Evolutionary conservation across 2,113 vertebrate species (phyloP).

Genomic region (Dryoscopus gambensis): DNA sequence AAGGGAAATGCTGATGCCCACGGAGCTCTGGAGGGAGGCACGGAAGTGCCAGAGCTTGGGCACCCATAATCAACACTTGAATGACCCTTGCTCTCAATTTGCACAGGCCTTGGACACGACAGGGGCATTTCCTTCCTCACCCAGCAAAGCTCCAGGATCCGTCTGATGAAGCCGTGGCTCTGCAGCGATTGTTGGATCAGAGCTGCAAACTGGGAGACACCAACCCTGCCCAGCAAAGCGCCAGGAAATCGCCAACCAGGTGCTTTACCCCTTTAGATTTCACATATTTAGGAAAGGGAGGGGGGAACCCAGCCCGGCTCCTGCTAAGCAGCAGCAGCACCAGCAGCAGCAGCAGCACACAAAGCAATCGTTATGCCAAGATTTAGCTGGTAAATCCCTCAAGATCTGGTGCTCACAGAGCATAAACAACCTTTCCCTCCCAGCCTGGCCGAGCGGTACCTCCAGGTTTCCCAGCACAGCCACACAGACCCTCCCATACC

Average conservation of each 20-base stretch:
- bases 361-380: constrained; percentile 60
- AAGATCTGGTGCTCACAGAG: constrained; percentile 31
- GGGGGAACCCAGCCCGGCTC: neutral
- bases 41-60: neutral
- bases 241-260: neutral
- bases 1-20: neutral
- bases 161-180: fast-evolving
- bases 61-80: neutral
- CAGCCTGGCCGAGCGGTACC: neutral
- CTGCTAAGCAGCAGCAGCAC: neutral
- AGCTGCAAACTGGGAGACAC: neutral
- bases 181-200: fast-evolving
- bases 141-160: neutral
- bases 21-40: neutral
- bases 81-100: neutral
- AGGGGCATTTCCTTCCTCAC: neutral
- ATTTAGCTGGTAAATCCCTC: constrained; percentile 58
- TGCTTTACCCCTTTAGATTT: neutral
- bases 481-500: neutral
- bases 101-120: neutral
- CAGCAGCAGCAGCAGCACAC: constrained; percentile 10
- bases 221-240: neutral
- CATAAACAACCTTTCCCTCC: constrained; percentile 53
- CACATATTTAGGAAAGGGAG: neutral
- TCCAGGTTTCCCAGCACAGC: neutral